Conservation (phyloP, 2,113 vertebrate species). For the Noturus placidus region DNA sequence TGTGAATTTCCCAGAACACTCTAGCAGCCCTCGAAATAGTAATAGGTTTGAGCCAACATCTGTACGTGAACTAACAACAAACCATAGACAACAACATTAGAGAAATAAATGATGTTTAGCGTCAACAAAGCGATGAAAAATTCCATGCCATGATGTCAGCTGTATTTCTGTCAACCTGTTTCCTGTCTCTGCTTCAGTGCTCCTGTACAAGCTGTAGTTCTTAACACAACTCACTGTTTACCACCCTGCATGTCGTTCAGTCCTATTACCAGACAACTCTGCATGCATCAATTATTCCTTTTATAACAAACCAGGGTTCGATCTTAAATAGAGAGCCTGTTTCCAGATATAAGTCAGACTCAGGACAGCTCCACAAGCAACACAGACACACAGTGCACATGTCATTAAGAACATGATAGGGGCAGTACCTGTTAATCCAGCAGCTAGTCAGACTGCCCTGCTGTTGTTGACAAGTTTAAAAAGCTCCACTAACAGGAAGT, state of each 20-base stretch:
- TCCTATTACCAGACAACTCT: conserved; percentile 1
- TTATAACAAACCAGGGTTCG: neutral
- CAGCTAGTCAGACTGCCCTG: conserved; percentile 12
- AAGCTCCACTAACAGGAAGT: conserved; percentile 26
- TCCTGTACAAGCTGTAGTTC: conserved; percentile 46
- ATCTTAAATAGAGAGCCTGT: neutral
- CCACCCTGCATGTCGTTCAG: neutral
- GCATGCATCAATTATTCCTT: conserved; percentile 8
- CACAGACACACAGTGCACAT: neutral
- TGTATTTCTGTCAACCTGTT: conserved; percentile 58
- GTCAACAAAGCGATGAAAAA: neutral
- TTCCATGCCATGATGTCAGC: neutral
- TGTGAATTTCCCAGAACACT: conserved; percentile 39
- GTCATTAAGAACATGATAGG: neutral
- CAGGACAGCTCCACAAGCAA: conserved; percentile 6
- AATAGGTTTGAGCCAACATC: conserved; percentile 23
- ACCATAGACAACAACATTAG: conserved; percentile 51
- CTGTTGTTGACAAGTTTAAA: conserved; percentile 22
- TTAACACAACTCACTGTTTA: conserved; percentile 16
- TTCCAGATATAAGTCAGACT: neutral
- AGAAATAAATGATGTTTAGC: conserved; percentile 27
- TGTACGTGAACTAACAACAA: conserved; percentile 19
- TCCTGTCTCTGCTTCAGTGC: conserved; percentile 60
- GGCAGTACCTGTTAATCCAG: conserved; percentile 27
- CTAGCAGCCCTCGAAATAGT: conserved; percentile 16